Evolutionary conservation across 2,888 invertebrate species (phyloP).

Genomic region (Pandemis heparana): DNA sequence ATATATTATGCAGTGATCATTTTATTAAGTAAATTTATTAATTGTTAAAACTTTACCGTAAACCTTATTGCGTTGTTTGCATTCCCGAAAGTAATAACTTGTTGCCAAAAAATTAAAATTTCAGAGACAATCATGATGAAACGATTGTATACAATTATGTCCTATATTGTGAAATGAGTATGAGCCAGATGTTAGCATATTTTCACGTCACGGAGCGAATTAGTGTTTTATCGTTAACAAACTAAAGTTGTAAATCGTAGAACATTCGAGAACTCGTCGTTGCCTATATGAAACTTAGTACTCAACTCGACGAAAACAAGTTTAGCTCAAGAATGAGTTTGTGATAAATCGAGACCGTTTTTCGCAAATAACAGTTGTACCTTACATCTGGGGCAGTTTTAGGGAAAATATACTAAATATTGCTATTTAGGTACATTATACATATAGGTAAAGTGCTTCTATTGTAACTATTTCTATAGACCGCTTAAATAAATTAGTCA

Average conservation of each 20-base stretch:
- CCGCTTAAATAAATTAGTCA: too few relatives aligned
- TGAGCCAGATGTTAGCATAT: background rate
- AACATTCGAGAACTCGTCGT: slow-evolving; percentile 34
- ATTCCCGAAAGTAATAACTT: too few relatives aligned
- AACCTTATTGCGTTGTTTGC: too few relatives aligned
- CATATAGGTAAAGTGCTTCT: too few relatives aligned
- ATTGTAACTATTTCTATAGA: too few relatives aligned
- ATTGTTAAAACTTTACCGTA: too few relatives aligned
- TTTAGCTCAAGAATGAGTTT: slow-evolving; percentile 41
- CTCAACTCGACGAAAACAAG: slow-evolving; percentile 50
- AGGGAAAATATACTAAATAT: background rate
- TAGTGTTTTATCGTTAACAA: background rate
- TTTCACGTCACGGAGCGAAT: background rate
- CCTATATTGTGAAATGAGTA: background rate
- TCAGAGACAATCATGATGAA: background rate
- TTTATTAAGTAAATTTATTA: too few relatives aligned
- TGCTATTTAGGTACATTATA: too few relatives aligned
- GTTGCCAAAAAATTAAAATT: background rate
- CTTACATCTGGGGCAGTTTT: slow-evolving; percentile 4
- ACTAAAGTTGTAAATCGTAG: slow-evolving; percentile 1
- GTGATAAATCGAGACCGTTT: slow-evolving; percentile 46
- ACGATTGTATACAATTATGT: background rate
- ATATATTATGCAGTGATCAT: too few relatives aligned
- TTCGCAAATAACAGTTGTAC: slow-evolving; percentile 46
- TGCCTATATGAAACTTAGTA: slow-evolving; percentile 46